Evolutionary conservation across 2,113 vertebrate genomes (phyloP).

Genomic region (Prietella phreatophila): DNA sequence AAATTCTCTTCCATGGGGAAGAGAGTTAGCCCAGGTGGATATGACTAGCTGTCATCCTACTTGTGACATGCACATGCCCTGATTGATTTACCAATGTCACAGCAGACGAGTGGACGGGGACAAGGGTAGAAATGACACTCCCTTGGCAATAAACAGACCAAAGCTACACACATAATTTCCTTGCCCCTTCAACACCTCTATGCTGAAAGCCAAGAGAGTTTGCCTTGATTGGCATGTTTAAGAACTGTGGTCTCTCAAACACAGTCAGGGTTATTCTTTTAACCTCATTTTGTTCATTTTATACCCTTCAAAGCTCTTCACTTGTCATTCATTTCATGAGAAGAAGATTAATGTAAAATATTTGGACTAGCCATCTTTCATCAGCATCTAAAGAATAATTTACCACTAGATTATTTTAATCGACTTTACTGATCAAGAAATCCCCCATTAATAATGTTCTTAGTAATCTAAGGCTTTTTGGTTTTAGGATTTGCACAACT

Average conservation of each 20-base stretch:
- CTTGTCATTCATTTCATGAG: constrained; percentile 77
- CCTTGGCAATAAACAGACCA: constrained; percentile 72
- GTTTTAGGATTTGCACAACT: neutral
- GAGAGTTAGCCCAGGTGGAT: constrained; percentile 60
- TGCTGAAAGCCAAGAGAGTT: neutral
- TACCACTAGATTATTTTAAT: constrained; percentile 10
- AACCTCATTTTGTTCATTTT: constrained; percentile 59
- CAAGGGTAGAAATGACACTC: constrained; percentile 57
- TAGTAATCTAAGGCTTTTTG: neutral
- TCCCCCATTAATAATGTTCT: constrained; percentile 23
- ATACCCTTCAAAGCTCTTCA: constrained; percentile 41
- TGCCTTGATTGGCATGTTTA: neutral
- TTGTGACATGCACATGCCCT: constrained; percentile 71
- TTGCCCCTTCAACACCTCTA: neutral
- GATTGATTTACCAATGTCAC: constrained; percentile 90
- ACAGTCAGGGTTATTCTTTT: too few relatives aligned
- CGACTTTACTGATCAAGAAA: constrained; percentile 28
- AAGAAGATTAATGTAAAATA: constrained; percentile 13
- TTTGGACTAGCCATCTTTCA: constrained; percentile 16
- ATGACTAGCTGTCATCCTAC: constrained; percentile 68
- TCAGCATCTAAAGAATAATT: constrained; percentile 39
- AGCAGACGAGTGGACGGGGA: constrained; percentile 32
- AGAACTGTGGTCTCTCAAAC: neutral
- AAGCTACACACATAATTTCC: constrained; percentile 49
- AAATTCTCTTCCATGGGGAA: neutral